Percentiles rank a stretch among this genome's conserved stretches.
Evolutionary conservation across 2,888 invertebrate species (phyloP).

Genomic region (Erebia ligea): DNA sequence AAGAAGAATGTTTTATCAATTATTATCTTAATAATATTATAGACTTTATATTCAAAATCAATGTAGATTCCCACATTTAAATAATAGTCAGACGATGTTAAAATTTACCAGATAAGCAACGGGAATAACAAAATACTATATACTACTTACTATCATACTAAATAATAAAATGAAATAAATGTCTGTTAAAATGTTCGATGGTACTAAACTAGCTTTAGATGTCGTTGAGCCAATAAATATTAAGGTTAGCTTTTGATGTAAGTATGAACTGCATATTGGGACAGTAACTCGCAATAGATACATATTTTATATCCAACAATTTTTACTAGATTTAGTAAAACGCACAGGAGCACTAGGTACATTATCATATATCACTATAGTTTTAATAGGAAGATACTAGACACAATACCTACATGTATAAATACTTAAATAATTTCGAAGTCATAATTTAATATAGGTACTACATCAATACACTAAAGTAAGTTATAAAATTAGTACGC

Average conservation of each 20-base stretch:
- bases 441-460: not conserved
- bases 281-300: constrained; percentile 57
- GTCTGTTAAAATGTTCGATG: constrained; percentile 29
- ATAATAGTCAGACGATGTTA: not conserved
- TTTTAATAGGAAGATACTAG: not conserved
- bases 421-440: not conserved
- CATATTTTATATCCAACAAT: constrained; percentile 6
- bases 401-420: not conserved
- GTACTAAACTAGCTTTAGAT: constrained; percentile 49
- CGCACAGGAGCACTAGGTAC: constrained; percentile 43
- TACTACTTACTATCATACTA: not conserved
- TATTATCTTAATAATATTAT: not conserved
- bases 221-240: constrained; percentile 45
- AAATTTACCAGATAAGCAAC: constrained; percentile 1
- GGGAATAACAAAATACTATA: not conserved
- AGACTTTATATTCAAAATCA: not conserved
- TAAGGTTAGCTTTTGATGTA: constrained; percentile 55
- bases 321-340: constrained; percentile 27
- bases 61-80: not conserved
- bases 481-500: not conserved
- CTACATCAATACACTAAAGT: not conserved
- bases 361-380: constrained; percentile 29
- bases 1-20: not conserved
- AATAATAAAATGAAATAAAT: not conserved
- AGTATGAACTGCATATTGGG: constrained; percentile 50